Conservation (phyloP, 2,888 invertebrate genomes). For the Ormyrus pomaceus region DNA sequence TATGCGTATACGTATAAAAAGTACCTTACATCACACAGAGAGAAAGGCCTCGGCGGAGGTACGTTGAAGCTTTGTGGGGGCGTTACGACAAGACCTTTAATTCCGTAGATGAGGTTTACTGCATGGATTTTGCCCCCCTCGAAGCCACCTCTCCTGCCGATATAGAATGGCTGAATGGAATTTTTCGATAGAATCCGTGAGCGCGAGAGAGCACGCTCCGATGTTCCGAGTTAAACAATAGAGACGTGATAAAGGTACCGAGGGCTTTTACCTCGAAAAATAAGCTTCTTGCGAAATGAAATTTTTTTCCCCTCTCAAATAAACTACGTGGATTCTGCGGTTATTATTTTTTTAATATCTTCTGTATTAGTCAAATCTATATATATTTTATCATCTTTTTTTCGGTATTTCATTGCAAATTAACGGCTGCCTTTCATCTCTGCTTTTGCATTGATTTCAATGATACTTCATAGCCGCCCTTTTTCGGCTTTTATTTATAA, state of each 20-base stretch:
- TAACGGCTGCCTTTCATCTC: too few species aligned
- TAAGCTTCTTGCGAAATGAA: too few species aligned
- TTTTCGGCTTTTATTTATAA: too few species aligned
- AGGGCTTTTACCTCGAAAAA: neutral
- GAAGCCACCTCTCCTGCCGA: neutral
- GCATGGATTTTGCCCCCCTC: slow-evolving; percentile 19
- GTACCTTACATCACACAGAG: slow-evolving; percentile 26
- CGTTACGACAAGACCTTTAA: slow-evolving; percentile 50
- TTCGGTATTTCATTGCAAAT: too few species aligned
- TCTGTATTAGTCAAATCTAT: too few species aligned
- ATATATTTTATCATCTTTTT: too few species aligned
- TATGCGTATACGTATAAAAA: slow-evolving; percentile 6
- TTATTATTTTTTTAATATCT: too few species aligned
- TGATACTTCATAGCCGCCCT: too few species aligned
- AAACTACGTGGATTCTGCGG: too few species aligned
- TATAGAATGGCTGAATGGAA: slow-evolving; percentile 46
- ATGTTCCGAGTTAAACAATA: slow-evolving; percentile 40
- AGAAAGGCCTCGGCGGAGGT: neutral
- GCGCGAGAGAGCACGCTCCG: neutral
- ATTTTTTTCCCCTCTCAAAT: too few species aligned
- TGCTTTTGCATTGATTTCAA: too few species aligned
- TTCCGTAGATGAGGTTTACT: slow-evolving; percentile 51
- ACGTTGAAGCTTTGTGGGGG: slow-evolving; percentile 28
- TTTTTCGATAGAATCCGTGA: slow-evolving; percentile 43
- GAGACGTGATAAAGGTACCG: slow-evolving; percentile 30